A percentile compares a stretch with the other conserved stretches of the same genome.
These are phyloP conservation scores for Exaiptasia diaphana DNA, from an alignment of 64 coral and sea anemone species.

Conservation along the genomic window DNA sequence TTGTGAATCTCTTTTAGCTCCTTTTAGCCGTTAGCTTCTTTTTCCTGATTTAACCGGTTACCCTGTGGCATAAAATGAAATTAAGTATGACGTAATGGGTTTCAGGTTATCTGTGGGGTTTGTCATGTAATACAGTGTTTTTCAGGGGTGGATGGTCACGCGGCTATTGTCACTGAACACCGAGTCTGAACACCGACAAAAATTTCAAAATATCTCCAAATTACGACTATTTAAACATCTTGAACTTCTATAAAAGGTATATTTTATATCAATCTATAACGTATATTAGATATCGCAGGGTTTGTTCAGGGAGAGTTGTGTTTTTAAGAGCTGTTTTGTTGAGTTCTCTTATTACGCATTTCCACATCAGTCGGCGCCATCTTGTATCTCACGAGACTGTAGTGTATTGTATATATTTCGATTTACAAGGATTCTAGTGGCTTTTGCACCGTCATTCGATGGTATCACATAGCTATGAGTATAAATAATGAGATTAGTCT, in stretches of 20 bases:
- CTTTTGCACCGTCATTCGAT: background rate
- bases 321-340: background rate
- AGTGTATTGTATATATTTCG: background rate
- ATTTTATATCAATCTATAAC: background rate
- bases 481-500: background rate
- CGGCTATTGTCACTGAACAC: slow-evolving; percentile 32
- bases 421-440: background rate
- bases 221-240: background rate
- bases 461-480: background rate
- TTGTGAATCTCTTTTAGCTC: no score
- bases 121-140: background rate
- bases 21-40: no score
- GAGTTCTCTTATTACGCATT: slow-evolving; percentile 38
- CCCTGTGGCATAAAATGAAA: background rate
- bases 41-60: no score
- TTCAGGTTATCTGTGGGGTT: background rate
- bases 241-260: background rate
- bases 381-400: background rate
- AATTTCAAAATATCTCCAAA: slow-evolving; percentile 19
- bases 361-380: slow-evolving; percentile 27
- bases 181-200: background rate
- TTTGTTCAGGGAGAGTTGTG: background rate
- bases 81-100: slow-evolving; percentile 21
- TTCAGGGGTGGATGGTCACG: slow-evolving; percentile 28
- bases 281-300: background rate